Base-by-base conservation (phyloP, 2,113 vertebrate species). In the Lasiurus cinereus region DNA sequence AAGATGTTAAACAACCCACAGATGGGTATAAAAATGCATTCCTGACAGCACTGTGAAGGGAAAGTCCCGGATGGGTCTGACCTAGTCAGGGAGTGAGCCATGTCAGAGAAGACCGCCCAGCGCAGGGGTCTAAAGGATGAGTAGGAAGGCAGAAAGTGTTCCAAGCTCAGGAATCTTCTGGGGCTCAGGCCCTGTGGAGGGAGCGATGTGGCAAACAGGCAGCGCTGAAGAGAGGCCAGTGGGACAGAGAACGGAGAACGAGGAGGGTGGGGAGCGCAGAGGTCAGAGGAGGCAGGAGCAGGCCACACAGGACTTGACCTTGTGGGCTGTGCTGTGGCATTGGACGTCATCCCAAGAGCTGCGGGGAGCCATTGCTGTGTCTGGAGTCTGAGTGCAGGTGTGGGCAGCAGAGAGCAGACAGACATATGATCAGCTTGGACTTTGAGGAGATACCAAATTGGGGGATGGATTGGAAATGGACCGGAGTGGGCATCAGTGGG, bases 301-400 rank as follows among this genome's bases (percentile, higher is more conserved):
- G 73, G 36, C 29, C 43, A 5, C 8, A 2, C 12, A n/a, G 70
- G 4, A 15, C 62, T 24, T 12, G 4, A 15, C 62, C 31, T 12
- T 29, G 52, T 27, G 29, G 12, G 46, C 14, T 3, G 6, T 0
- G 0, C 0, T 4, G 22, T 83, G n/a, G 31, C 31, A 8, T 5
- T 10, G 16, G 77, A 15, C 16, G 29, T 83, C 19, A 31, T 6
- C 22, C 27, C 39, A 10, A n/a, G 50, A 66, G 36, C 48, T 4
- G 7, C 10, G 46, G 54, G 62, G 24, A 72, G 62, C 73, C 31
- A 15, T 0, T 0, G 27, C 33, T 67, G 31, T 50, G 50, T n/a
- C 78, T 56, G 69, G 73, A 22, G 39, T 39, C n/a, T 43, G 36
- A 5, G 24, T 2, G 1, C 46, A 8, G 16, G 59, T 29, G 88